Percentiles rank a stretch among this genome's conserved stretches.
These are phyloP conservation scores for Melanotaenia pygmaea DNA, from an alignment of 2,797 vertebrate genomes.

Conservation along the genomic window DNA sequence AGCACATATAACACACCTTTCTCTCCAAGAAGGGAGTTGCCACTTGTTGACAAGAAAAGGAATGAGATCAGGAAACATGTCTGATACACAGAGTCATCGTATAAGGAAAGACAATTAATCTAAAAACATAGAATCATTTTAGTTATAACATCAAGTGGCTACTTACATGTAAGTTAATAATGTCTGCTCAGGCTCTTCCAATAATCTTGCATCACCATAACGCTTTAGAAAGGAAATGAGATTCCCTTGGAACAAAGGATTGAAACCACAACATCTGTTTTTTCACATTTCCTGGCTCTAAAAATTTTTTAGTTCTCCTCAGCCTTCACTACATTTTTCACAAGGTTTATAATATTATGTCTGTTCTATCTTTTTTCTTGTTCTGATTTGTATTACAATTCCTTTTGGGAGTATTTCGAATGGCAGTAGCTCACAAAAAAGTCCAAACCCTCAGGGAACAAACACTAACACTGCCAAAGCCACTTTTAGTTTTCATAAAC, in stretches of 20 bases:
- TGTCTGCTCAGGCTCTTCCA: conserved; percentile 13
- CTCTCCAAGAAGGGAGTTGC: conserved; percentile 56
- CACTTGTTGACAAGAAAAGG: conserved; percentile 35
- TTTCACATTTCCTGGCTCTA: conserved; percentile 27
- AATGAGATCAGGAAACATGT: conserved; percentile 47
- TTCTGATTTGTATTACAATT: neutral
- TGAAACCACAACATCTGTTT: conserved; percentile 9
- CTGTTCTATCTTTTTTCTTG: neutral
- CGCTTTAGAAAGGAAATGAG: conserved; percentile 35
- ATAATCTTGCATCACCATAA: conserved; percentile 20
- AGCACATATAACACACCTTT: conserved; percentile 19
- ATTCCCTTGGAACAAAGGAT: conserved; percentile 10
- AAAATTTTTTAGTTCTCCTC: neutral
- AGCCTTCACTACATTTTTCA: neutral
- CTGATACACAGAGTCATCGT: conserved; percentile 8
- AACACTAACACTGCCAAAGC: conserved; percentile 1
- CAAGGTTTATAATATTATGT: neutral
- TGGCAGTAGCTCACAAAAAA: neutral
- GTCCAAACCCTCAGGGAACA: neutral
- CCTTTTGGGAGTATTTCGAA: neutral
- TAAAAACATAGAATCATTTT: neutral
- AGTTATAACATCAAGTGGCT: conserved; percentile 5
- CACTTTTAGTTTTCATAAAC: conserved; percentile 1
- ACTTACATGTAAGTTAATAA: conserved; percentile 16
- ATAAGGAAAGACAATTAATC: neutral